phyloP scores from a whole-genome alignment of 2,888 invertebrate genomes.

The Byasa hedistus region DNA sequence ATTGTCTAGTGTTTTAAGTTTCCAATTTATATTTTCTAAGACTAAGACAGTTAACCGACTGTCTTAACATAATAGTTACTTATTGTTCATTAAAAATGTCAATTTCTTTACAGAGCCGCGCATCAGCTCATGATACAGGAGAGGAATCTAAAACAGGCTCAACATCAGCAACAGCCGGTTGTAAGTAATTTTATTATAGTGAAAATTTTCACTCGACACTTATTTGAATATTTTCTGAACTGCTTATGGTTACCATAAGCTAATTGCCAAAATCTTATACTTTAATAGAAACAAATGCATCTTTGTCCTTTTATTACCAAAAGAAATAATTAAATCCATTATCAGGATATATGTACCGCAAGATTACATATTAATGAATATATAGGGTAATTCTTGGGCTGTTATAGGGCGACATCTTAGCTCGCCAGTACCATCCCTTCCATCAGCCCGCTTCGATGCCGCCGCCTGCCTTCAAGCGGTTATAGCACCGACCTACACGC shows the following conservation, averaged over 20 bases:
- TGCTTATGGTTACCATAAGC: no score
- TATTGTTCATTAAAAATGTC: neutral
- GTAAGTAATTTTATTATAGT: slow-evolving; percentile 56
- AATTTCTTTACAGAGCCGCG: slow-evolving; percentile 82
- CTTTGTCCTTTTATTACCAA: no score
- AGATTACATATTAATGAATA: slow-evolving; percentile 56
- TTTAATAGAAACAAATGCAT: no score
- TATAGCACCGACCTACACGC: slow-evolving; percentile 66
- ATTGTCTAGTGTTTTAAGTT: no score
- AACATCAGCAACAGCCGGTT: slow-evolving; percentile 69
- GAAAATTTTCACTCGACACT: no score
- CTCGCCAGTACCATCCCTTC: slow-evolving; percentile 73
- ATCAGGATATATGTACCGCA: neutral
- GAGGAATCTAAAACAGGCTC: slow-evolving; percentile 71
- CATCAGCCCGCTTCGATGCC: slow-evolving; percentile 68
- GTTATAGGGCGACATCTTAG: slow-evolving; percentile 74
- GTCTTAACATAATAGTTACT: no score
- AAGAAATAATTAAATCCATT: no score
- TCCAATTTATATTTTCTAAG: no score
- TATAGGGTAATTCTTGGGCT: slow-evolving; percentile 70
- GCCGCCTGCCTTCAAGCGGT: slow-evolving; percentile 67
- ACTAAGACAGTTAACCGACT: no score
- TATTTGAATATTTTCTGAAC: no score
- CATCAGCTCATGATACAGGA: slow-evolving; percentile 90
- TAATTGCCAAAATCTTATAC: no score